phyloP scores from a whole-genome alignment of 2,113 vertebrate genomes.

The Rhinopomastus cyanomelas region DNA sequence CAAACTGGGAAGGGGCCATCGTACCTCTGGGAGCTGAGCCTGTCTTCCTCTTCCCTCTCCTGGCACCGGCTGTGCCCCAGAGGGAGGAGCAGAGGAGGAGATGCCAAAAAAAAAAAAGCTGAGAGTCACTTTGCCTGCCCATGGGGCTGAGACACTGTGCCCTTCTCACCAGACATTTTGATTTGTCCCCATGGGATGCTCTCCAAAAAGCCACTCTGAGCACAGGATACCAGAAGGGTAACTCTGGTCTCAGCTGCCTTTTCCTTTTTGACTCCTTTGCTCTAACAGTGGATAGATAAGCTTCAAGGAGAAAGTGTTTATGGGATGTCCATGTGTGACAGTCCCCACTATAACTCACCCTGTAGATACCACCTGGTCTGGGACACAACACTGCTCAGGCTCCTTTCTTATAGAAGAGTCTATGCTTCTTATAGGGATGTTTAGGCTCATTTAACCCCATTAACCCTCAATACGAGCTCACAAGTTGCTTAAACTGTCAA shows the following conservation, averaged over 20 bases:
- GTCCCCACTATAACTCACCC: not conserved
- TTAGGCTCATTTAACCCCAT: not conserved
- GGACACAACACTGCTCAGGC: not conserved
- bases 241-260: not conserved
- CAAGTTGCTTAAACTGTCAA: not conserved
- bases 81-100: not conserved
- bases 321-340: rapidly evolving
- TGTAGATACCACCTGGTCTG: not conserved
- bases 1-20: not conserved
- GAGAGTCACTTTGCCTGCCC: not conserved
- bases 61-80: not conserved
- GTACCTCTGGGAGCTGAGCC: not conserved
- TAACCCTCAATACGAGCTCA: not conserved
- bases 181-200: not conserved
- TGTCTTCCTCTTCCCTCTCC: not conserved
- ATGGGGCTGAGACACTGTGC: rapidly evolving
- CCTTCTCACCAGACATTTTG: not conserved
- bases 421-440: no score
- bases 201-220: not conserved
- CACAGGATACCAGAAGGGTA: not conserved
- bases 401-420: no score
- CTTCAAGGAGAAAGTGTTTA: not conserved
- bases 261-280: not conserved
- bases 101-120: not conserved
- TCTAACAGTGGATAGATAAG: no score